A percentile compares a stretch with the other conserved stretches of the same genome.
These are phyloP conservation scores for Podarcis raffonei DNA, from an alignment of 2,113 vertebrate species.

Conservation along the genomic window DNA sequence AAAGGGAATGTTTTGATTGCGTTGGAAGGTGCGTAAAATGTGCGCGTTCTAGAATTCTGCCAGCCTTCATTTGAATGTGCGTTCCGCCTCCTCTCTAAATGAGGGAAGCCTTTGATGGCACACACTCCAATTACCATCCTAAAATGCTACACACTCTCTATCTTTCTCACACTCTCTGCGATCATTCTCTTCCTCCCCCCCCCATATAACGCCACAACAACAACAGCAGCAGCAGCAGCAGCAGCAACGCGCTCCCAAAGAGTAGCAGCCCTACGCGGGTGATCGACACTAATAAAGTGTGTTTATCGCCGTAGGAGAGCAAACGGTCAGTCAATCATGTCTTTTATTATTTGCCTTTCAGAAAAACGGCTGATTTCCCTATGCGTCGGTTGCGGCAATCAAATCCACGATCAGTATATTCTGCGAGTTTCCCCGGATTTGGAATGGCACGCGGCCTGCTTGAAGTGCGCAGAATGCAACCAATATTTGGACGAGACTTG, in stretches of 20 bases:
- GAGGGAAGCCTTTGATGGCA: slow-evolving; percentile 71
- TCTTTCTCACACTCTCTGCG: neutral
- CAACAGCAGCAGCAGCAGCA: neutral
- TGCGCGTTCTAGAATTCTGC: neutral
- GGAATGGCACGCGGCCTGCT: slow-evolving; percentile 99
- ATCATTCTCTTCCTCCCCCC: neutral
- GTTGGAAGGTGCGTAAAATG: slow-evolving; percentile 49
- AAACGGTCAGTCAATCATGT: slow-evolving; percentile 80
- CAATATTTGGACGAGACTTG: slow-evolving; percentile 99
- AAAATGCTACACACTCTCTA: slow-evolving; percentile 54
- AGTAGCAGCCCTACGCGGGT: slow-evolving; percentile 64
- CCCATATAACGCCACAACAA: neutral
- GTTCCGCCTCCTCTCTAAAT: slow-evolving; percentile 68
- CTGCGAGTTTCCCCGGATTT: slow-evolving; percentile 98
- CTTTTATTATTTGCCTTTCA: slow-evolving; percentile 82
- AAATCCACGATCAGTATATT: slow-evolving; percentile 99
- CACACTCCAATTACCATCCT: slow-evolving; percentile 69
- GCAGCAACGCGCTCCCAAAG: slow-evolving; percentile 17
- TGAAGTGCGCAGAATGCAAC: slow-evolving; percentile 98
- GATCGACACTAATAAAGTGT: slow-evolving; percentile 72
- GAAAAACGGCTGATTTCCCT: slow-evolving; percentile 98
- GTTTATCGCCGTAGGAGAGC: slow-evolving; percentile 81
- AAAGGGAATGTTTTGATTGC: slow-evolving; percentile 60
- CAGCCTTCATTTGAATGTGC: slow-evolving; percentile 63
- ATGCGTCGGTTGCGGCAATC: slow-evolving; percentile 99